Evolutionary conservation across 2,888 invertebrate species (phyloP).

Genomic region (Leptopilina syphax): DNA sequence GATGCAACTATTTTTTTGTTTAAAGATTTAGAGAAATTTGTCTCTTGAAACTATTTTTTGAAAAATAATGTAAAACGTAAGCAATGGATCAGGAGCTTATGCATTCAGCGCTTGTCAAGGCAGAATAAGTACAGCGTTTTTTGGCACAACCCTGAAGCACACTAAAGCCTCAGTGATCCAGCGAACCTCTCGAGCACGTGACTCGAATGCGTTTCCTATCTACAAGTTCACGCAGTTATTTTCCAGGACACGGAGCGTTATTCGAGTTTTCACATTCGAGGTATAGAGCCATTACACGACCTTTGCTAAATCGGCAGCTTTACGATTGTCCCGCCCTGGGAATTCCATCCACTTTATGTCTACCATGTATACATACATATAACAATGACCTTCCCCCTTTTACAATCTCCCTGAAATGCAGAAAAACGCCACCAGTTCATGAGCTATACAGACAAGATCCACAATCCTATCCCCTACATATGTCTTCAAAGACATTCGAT

Average conservation of each 20-base stretch:
- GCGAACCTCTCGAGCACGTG: conserved; percentile 28
- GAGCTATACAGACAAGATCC: neutral
- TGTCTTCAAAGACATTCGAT: conserved; percentile 16
- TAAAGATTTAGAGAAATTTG: too few species aligned
- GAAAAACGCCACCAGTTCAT: conserved; percentile 11
- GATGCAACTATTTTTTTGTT: too few species aligned
- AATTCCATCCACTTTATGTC: conserved; percentile 1
- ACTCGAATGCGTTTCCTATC: conserved; percentile 35
- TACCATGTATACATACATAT: neutral
- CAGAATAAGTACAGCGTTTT: conserved; percentile 8
- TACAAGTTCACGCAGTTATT: conserved; percentile 30
- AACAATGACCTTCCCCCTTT: neutral
- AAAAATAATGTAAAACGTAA: neutral
- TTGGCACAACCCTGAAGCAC: conserved; percentile 32
- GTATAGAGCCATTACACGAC: conserved; percentile 17
- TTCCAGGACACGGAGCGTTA: conserved; percentile 10
- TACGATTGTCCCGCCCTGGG: conserved; percentile 7
- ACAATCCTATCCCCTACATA: conserved; percentile 1
- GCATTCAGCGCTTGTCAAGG: conserved; percentile 32
- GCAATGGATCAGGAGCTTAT: conserved; percentile 14
- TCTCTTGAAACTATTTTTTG: too few species aligned
- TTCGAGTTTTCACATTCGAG: conserved; percentile 26
- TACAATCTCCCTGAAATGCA: neutral
- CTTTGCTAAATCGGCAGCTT: conserved; percentile 38
- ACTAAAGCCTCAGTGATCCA: conserved; percentile 34